Evolutionary conservation across 1,140 invertebrate species (phyloP).

Genomic region (Sycophaga agraensis): DNA sequence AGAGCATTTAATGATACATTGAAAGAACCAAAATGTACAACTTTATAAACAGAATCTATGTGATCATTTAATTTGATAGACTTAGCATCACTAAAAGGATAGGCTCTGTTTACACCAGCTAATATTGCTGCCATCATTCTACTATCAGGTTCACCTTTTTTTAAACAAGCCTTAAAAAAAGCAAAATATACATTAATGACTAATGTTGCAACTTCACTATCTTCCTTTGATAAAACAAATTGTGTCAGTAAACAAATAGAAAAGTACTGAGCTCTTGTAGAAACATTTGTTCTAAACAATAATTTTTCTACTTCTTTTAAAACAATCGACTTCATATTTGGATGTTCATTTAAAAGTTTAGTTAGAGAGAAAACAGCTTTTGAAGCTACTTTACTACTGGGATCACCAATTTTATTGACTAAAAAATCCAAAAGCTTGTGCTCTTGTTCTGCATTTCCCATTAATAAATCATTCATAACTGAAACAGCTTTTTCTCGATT

Average conservation of each 20-base stretch:
- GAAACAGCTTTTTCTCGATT: slow-evolving; percentile 82
- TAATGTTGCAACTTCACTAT: slow-evolving; percentile 75
- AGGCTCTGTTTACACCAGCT: slow-evolving; percentile 85
- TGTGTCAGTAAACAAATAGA: slow-evolving; percentile 89
- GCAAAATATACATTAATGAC: slow-evolving; percentile 92
- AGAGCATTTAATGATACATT: slow-evolving; percentile 86
- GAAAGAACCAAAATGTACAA: slow-evolving; percentile 83
- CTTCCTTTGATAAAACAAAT: slow-evolving; percentile 71
- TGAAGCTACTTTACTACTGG: slow-evolving; percentile 81
- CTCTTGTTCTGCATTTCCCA: slow-evolving; percentile 86
- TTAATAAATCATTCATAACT: slow-evolving; percentile 77
- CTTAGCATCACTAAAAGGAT: slow-evolving; percentile 71
- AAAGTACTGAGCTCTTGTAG: slow-evolving; percentile 87
- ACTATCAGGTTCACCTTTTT: slow-evolving; percentile 88
- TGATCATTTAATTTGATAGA: slow-evolving; percentile 66
- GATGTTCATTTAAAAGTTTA: slow-evolving; percentile 81
- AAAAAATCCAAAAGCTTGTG: slow-evolving; percentile 78
- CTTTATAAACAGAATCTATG: slow-evolving; percentile 82
- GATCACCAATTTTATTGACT: slow-evolving; percentile 96
- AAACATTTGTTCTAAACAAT: slow-evolving; percentile 84
- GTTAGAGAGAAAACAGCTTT: slow-evolving; percentile 85
- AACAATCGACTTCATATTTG: slow-evolving; percentile 89
- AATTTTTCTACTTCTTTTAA: slow-evolving; percentile 86
- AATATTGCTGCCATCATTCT: slow-evolving; percentile 90
- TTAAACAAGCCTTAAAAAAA: slow-evolving; percentile 91